Conservation (phyloP, 1,140 invertebrate genomes). For the Cryptotermes secundus region DNA sequence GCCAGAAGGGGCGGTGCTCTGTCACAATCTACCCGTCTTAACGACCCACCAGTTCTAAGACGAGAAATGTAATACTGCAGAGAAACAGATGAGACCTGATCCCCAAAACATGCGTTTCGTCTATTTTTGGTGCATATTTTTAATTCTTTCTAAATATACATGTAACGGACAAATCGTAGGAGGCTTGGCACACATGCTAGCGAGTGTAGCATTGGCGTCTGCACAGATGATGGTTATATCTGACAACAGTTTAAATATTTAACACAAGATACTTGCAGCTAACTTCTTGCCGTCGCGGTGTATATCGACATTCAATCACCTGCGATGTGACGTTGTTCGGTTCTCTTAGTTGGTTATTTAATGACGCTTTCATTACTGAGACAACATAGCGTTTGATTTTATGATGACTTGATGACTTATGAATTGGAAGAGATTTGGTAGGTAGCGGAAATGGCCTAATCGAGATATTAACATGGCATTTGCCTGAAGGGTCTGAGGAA, state of each 20-base stretch:
- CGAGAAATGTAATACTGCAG: neutral
- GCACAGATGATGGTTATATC: neutral
- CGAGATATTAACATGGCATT: too few relatives aligned
- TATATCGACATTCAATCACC: too few relatives aligned
- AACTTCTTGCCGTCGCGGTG: too few relatives aligned
- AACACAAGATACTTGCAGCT: too few relatives aligned
- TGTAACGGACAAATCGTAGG: neutral
- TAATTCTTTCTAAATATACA: neutral
- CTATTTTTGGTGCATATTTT: conserved; percentile 8
- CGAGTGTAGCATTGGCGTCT: neutral
- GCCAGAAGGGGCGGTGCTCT: neutral
- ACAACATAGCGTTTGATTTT: too few relatives aligned
- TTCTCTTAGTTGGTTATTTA: too few relatives aligned
- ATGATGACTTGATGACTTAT: too few relatives aligned
- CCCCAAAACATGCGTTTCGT: neutral
- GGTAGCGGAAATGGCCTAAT: too few relatives aligned
- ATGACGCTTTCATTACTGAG: too few relatives aligned
- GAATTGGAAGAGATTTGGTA: too few relatives aligned
- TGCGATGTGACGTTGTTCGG: too few relatives aligned
- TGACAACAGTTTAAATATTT: neutral
- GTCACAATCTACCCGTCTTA: neutral
- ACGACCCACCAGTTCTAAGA: neutral
- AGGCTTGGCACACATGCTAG: neutral
- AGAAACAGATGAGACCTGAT: neutral
- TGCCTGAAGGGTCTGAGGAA: too few relatives aligned